A percentile compares a stretch with the other conserved stretches of the same genome.
These are phyloP conservation scores for Phalacrocorax aristotelis DNA, from an alignment of 2,113 vertebrate species.

Conservation along the genomic window DNA sequence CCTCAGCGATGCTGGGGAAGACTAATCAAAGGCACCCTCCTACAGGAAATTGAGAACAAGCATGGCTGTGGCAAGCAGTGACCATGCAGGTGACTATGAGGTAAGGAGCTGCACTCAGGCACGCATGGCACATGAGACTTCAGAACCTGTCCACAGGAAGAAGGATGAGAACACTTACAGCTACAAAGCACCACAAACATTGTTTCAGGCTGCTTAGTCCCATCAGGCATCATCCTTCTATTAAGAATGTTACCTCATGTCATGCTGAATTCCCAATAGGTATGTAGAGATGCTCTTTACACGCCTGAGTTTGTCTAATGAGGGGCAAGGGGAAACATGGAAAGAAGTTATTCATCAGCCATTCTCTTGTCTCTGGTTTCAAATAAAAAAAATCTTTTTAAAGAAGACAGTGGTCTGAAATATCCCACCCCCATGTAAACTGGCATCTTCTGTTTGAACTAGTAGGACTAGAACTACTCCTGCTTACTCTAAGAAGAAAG, in stretches of 20 bases:
- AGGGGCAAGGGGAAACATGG: not conserved
- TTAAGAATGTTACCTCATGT: not conserved
- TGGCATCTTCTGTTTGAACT: not conserved
- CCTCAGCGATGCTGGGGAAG: not conserved
- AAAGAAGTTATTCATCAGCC: not conserved
- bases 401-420: too few relatives aligned
- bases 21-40: not conserved
- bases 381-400: not conserved
- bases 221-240: not conserved
- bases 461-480: not conserved
- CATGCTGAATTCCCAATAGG: not conserved
- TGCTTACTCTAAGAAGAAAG: not conserved
- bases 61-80: not conserved
- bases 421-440: too few relatives aligned
- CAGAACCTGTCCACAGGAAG: not conserved
- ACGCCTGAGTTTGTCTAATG: not conserved
- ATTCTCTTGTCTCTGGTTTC: not conserved
- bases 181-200: not conserved
- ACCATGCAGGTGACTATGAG: not conserved
- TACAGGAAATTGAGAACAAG: not conserved
- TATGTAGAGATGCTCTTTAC: not conserved
- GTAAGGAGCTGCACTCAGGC: not conserved
- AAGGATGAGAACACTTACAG: rapidly evolving
- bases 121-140: rapidly evolving
- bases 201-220: not conserved